Percentiles rank a stretch among this genome's conserved stretches.
Conservation (phyloP, 2,888 invertebrate genomes). For the Dynastes tityus region DNA sequence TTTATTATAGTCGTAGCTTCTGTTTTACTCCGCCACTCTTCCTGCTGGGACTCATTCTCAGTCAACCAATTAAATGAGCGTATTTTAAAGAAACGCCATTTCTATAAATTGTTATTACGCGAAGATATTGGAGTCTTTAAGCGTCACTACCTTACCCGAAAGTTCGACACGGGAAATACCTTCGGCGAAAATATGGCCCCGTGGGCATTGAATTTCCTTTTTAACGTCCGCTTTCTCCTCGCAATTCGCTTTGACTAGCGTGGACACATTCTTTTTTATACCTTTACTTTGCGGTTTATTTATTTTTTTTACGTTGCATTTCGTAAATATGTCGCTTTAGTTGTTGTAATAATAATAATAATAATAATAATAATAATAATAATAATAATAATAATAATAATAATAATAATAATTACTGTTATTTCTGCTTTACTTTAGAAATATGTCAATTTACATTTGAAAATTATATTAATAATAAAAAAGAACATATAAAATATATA, state of each 20-base stretch:
- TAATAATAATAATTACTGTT: no score
- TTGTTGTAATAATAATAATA: no score
- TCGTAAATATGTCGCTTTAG: no score
- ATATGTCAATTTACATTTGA: no score
- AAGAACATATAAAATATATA: no score
- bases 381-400: no score
- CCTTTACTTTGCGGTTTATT: no score
- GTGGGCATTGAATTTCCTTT: slow-evolving; percentile 43
- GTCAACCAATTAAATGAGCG: slow-evolving; percentile 68
- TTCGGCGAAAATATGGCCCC: slow-evolving; percentile 45
- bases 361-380: no score
- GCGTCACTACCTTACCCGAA: slow-evolving; percentile 44
- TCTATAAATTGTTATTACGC: slow-evolving; percentile 66
- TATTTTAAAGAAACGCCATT: slow-evolving; percentile 68
- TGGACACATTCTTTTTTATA: not conserved
- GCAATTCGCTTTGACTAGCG: slow-evolving; percentile 30
- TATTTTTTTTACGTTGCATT: no score
- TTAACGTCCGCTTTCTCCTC: slow-evolving; percentile 30
- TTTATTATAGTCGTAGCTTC: slow-evolving; percentile 66
- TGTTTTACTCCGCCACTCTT: slow-evolving; percentile 59
- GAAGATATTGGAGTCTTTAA: slow-evolving; percentile 49
- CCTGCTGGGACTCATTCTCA: slow-evolving; percentile 68
- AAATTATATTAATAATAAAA: no score
- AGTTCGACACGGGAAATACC: slow-evolving; percentile 49
- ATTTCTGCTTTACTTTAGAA: no score